phyloP scores from a whole-genome alignment of 2,888 invertebrate genomes.

The Ectropis crepuscularia region DNA sequence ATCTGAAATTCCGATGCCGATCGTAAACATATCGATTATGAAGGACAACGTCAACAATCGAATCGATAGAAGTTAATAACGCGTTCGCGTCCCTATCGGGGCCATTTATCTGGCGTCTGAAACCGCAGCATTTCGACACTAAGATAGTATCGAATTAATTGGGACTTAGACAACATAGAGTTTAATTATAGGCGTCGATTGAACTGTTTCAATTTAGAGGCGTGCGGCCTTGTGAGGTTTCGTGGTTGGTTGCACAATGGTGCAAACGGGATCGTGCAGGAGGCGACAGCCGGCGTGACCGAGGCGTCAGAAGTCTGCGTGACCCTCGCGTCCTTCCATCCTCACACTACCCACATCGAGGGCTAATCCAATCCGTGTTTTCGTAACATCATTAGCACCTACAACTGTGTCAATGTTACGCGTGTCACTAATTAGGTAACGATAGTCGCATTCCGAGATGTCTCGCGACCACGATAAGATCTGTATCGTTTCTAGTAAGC shows the following conservation, averaged over 20 bases:
- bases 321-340: constrained; percentile 69
- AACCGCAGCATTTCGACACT: constrained; percentile 68
- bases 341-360: constrained; percentile 30
- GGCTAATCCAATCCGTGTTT: constrained; percentile 31
- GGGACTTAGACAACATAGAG: constrained; percentile 65
- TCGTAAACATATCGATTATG: constrained; percentile 48
- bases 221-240: constrained; percentile 53
- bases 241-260: constrained; percentile 61
- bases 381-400: constrained; percentile 35
- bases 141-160: constrained; percentile 66
- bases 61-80: constrained; percentile 50
- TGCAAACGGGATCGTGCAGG: constrained; percentile 57
- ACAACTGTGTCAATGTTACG: constrained; percentile 42
- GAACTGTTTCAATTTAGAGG: constrained; percentile 49
- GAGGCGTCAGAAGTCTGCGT: constrained; percentile 67
- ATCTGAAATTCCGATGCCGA: constrained; percentile 41
- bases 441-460: constrained; percentile 31
- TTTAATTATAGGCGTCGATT: constrained; percentile 61
- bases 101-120: constrained; percentile 62
- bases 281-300: constrained; percentile 65
- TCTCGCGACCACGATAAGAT: constrained; percentile 36
- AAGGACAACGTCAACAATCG: constrained; percentile 47
- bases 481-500: constrained; percentile 23
- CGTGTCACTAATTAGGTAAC: constrained; percentile 38
- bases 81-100: constrained; percentile 62